These are phyloP conservation scores for Brachystomella parvula DNA, from an alignment of 1,140 invertebrate species.

Conservation along the genomic window DNA sequence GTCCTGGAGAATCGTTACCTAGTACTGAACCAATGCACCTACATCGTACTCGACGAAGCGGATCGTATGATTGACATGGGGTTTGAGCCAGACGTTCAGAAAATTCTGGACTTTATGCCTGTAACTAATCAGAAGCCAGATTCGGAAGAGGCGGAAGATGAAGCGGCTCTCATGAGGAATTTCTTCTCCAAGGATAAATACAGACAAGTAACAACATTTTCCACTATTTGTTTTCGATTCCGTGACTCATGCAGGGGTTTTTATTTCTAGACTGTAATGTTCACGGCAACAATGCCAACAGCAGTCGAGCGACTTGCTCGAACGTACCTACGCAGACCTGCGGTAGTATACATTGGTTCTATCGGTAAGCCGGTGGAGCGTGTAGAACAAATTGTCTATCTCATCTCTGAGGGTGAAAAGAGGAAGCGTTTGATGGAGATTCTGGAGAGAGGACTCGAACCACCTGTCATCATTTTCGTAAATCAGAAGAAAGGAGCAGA, in stretches of 20 bases:
- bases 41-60: slow-evolving; percentile 88
- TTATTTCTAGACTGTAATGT: slow-evolving; percentile 90
- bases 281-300: slow-evolving; percentile 99
- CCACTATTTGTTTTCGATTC: no score
- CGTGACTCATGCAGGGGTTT: no score
- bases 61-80: slow-evolving; percentile 91
- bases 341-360: slow-evolving; percentile 97
- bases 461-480: slow-evolving; percentile 98
- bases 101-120: slow-evolving; percentile 97
- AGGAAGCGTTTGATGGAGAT: slow-evolving; percentile 81
- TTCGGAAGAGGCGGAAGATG: slow-evolving; percentile 96
- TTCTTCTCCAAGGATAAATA: slow-evolving; percentile 97
- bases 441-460: slow-evolving; percentile 75
- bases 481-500: slow-evolving; percentile 99
- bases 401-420: slow-evolving; percentile 91
- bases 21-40: slow-evolving; percentile 90
- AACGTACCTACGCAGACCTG: slow-evolving; percentile 88
- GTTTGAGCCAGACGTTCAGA: slow-evolving; percentile 70
- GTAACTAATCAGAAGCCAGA: slow-evolving; percentile 98
- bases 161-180: slow-evolving; percentile 79
- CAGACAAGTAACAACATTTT: slow-evolving; percentile 56
- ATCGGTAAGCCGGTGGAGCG: slow-evolving; percentile 95
- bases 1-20: slow-evolving; percentile 97
- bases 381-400: slow-evolving; percentile 94
- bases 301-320: slow-evolving; percentile 92